Evolutionary conservation across 2,113 vertebrate genomes (phyloP).

Genomic region (Vanacampus margaritifer): DNA sequence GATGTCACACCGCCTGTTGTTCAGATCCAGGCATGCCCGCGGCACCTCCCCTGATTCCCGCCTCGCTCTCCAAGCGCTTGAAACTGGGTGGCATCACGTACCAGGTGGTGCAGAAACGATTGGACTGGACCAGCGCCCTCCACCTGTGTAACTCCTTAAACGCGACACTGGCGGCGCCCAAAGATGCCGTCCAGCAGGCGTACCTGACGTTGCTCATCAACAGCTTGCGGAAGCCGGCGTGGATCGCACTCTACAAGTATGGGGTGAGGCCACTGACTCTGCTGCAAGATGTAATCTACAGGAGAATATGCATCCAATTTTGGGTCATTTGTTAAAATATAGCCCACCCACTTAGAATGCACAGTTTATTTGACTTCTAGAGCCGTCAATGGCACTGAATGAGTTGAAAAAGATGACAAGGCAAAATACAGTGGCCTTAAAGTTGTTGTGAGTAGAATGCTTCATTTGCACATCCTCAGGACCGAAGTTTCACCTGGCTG

Average conservation of each 20-base stretch:
- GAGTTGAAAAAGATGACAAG: no score
- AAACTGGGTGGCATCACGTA: conserved; percentile 85
- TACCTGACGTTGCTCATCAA: conserved; percentile 84
- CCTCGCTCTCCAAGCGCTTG: conserved; percentile 71
- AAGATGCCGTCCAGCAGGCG: conserved; percentile 83
- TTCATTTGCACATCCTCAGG: conserved; percentile 41
- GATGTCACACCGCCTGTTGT: background rate
- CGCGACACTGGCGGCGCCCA: conserved; percentile 78
- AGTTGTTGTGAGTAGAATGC: no score
- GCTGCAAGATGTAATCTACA: no score
- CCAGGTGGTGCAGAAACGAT: conserved; percentile 83
- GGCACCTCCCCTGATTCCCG: conserved; percentile 63
- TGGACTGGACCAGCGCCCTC: conserved; percentile 87
- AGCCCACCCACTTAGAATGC: no score
- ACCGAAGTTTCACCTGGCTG: conserved; percentile 83
- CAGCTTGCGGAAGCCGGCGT: conserved; percentile 77
- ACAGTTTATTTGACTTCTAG: no score
- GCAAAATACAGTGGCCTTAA: no score
- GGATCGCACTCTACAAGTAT: conserved; percentile 85
- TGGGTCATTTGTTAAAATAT: background rate
- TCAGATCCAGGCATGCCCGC: conserved; percentile 56
- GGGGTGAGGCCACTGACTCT: conserved; percentile 73
- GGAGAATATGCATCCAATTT: background rate
- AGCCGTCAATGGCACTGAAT: no score
- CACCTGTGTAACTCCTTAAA: conserved; percentile 88